These are phyloP conservation scores for Netelia inedita DNA, from an alignment of 2,888 invertebrate species.

Conservation along the genomic window DNA sequence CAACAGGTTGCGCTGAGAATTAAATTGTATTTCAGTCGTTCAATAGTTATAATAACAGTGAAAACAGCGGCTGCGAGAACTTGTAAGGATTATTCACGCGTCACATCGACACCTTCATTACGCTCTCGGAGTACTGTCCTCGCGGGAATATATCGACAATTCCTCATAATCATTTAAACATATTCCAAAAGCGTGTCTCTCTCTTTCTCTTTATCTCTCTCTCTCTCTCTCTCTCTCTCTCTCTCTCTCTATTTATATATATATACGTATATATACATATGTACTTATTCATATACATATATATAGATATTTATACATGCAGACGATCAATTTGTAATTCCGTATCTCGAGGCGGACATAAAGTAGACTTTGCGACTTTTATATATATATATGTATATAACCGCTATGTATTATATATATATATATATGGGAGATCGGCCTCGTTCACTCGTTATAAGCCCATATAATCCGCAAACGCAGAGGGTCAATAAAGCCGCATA, in stretches of 20 bases:
- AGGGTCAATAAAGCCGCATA: slow-evolving; percentile 64
- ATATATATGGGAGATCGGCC: not conserved
- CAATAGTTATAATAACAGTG: not conserved
- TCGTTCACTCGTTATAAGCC: slow-evolving; percentile 55
- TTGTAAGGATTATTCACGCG: slow-evolving; percentile 51
- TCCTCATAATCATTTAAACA: slow-evolving; percentile 27
- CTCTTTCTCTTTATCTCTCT: no score
- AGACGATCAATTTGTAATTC: slow-evolving; percentile 55
- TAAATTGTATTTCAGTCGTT: slow-evolving; percentile 25
- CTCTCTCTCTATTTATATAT: no score
- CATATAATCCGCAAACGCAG: slow-evolving; percentile 51
- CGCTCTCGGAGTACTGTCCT: slow-evolving; percentile 24
- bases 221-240: no score
- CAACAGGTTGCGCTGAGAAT: slow-evolving; percentile 53
- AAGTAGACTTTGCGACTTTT: slow-evolving; percentile 48
- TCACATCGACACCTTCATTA: slow-evolving; percentile 34
- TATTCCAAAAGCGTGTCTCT: slow-evolving; percentile 9
- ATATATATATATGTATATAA: not conserved
- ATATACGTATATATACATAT: not conserved
- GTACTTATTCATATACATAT: not conserved
- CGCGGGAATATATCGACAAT: slow-evolving; percentile 2
- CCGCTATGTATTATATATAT: not conserved
- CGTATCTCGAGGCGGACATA: slow-evolving; percentile 32
- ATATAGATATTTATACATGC: not conserved
- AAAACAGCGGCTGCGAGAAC: slow-evolving; percentile 8